Evolutionary conservation across 2,888 invertebrate species (phyloP).

Genomic region (Cantharis flavilabris): DNA sequence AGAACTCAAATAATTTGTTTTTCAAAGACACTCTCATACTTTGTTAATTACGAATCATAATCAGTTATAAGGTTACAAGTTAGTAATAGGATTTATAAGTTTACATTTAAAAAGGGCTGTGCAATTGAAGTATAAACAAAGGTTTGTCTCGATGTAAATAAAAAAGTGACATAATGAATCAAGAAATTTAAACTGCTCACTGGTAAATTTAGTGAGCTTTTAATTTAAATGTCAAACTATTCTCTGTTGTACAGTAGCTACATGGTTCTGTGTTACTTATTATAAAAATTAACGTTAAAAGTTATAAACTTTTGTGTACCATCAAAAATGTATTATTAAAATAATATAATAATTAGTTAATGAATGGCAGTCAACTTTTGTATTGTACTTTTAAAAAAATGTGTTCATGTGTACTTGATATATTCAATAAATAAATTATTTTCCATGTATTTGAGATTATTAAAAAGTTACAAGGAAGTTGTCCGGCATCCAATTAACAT

Average conservation of each 20-base stretch:
- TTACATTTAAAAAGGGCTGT: background rate
- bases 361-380: background rate
- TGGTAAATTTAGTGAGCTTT: background rate
- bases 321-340: background rate
- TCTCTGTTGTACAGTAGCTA: background rate
- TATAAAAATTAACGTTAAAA: background rate
- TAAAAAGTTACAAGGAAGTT: too few relatives aligned
- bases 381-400: background rate
- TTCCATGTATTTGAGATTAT: background rate
- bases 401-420: background rate
- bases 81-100: background rate
- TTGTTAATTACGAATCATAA: background rate
- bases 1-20: too few relatives aligned
- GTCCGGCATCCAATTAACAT: too few relatives aligned
- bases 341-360: background rate
- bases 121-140: background rate
- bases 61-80: background rate
- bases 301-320: background rate
- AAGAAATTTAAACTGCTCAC: background rate
- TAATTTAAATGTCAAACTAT: background rate
- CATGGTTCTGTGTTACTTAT: background rate
- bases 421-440: background rate
- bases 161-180: background rate
- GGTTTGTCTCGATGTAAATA: background rate
- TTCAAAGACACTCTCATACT: too few relatives aligned